Percentiles rank a stretch among this genome's conserved stretches.
Conservation (phyloP, 2,113 vertebrate species). For the Tonatia bakeri region DNA sequence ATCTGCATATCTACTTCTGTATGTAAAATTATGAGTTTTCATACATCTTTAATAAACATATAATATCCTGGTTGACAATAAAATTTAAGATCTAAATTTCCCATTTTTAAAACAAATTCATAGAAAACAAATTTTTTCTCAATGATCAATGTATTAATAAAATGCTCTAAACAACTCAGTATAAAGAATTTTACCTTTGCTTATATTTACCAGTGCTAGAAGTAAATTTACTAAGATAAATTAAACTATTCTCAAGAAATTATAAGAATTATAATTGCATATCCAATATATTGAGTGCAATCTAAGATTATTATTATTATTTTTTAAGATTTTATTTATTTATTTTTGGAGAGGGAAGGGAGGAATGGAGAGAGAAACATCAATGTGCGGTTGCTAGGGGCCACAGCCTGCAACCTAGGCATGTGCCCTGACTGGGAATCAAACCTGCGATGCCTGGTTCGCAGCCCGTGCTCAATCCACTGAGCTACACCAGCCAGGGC, state of each 20-base stretch:
- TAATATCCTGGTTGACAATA: neutral
- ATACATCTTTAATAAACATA: neutral
- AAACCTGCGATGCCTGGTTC: too few relatives aligned
- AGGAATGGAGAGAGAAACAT: too few relatives aligned
- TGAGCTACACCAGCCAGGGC: too few relatives aligned
- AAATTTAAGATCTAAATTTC: neutral
- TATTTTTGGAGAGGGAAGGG: too few relatives aligned
- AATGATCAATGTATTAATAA: neutral
- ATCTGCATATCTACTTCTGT: neutral
- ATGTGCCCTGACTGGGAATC: too few relatives aligned
- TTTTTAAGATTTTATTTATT: too few relatives aligned
- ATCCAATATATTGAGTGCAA: neutral
- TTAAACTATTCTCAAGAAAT: neutral
- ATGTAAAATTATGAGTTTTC: neutral
- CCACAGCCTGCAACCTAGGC: too few relatives aligned
- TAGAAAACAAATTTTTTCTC: neutral
- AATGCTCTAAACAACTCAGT: neutral
- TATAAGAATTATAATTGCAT: neutral
- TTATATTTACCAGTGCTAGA: neutral
- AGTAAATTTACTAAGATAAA: neutral
- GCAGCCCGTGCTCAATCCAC: too few relatives aligned
- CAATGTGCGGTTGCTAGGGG: too few relatives aligned
- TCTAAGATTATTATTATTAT: neutral
- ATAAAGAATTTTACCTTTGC: neutral
- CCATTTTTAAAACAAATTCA: neutral